A percentile compares a stretch with the other conserved stretches of the same genome.
These are phyloP conservation scores for Corythoichthys haematopterus DNA, from an alignment of 2,113 vertebrate species.

Conservation along the genomic window DNA sequence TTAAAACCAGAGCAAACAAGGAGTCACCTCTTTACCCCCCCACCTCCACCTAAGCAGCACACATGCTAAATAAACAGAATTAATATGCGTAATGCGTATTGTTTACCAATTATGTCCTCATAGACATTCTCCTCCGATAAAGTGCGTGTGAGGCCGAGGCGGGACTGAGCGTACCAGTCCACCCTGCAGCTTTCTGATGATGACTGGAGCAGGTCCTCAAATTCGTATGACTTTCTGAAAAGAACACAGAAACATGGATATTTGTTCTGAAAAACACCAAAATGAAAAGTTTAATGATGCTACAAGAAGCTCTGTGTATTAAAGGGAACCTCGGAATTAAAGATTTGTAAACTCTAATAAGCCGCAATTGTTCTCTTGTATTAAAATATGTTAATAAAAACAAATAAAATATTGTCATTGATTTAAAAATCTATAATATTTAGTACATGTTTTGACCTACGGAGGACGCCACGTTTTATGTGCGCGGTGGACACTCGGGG, in stretches of 20 bases:
- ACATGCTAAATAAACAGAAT: not conserved
- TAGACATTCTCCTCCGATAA: constrained; percentile 98
- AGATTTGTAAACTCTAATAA: no score
- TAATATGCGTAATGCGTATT: no score
- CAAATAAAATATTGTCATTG: no score
- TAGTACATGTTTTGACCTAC: no score
- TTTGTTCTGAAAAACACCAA: not conserved
- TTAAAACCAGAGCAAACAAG: constrained; percentile 36
- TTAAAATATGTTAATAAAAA: no score
- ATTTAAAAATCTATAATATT: no score
- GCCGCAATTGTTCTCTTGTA: no score
- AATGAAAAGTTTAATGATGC: not conserved
- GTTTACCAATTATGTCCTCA: constrained; percentile 94
- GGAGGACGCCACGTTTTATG: no score
- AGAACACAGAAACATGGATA: constrained; percentile 36
- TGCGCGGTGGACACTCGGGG: no score
- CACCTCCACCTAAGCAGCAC: not conserved
- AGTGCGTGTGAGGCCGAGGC: constrained; percentile 89
- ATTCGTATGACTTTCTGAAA: constrained; percentile 92
- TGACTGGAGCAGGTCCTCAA: constrained; percentile 90
- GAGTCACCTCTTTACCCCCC: not conserved
- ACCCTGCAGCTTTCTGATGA: constrained; percentile 77
- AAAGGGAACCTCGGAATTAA: no score
- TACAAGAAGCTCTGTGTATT: not conserved
- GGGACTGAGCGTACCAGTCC: constrained; percentile 91